Base-by-base conservation (phyloP, 1,140 invertebrate species). In the Leptinotarsa texana region DNA sequence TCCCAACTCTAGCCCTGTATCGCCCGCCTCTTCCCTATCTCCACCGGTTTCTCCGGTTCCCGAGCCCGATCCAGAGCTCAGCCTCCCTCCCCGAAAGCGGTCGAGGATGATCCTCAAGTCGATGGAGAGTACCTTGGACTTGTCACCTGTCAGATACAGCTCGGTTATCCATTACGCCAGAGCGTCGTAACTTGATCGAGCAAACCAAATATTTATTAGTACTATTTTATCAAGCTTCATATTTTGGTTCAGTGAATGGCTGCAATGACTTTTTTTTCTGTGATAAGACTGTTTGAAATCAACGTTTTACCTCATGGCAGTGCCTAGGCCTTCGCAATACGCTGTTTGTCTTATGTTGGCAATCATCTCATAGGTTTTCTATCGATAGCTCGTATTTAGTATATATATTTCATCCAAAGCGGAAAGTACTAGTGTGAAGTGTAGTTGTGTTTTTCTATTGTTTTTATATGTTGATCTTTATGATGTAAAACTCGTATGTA, bases 141-240 rank as follows among this genome's bases (percentile, higher is more conserved):
- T 76, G 77, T 86, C 70, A 82, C 86, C 72, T 78, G 87, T 83
- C 77, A 86, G 93, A 65, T 91, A 93, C 80, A 93, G 89, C 77
- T 93, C 93, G 0, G 93, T 95, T 61, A 95, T 95, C 78, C 92
- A 94, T 72, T 95, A 93, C 82, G 94, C 93, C 11, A 90, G 91
- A 76, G 90, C 93, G 15, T 91, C 90, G 79, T 91, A 90, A 86
- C 70, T 66, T 65, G 48, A n/a, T 74, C 66, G 42, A 42, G 61
- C 24, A 66, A 75, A 67, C n/a, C 27, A 62, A 57, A 73, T 71
- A 69, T 71, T 13, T 67, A 57, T 62, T 76, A 48, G 18, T 75
- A 73, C 63, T 66, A 77, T 57, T 67, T 42, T 57, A 63, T 73
- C n/a, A 61, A 74, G 57, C 63, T 74, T 77, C 63, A 74, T 74